Evolutionary conservation across 2,797 vertebrate species (phyloP).

Genomic region (Oreochromis grahami): DNA sequence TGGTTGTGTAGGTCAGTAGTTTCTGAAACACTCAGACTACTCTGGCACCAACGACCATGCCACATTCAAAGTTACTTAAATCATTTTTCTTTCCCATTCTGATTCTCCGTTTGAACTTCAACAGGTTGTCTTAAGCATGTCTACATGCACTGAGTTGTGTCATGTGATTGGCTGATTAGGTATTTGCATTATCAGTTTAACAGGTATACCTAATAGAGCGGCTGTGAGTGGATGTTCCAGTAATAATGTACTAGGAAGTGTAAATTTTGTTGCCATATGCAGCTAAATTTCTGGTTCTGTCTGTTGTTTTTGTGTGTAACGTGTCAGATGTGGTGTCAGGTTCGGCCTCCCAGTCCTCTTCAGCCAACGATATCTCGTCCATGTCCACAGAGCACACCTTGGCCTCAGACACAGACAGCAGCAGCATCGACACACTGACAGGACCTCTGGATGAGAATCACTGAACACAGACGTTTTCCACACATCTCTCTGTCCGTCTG

Average conservation of each 20-base stretch:
- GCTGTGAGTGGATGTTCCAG: not conserved
- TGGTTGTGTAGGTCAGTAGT: not conserved
- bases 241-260: not conserved
- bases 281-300: not conserved
- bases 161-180: not conserved
- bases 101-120: not conserved
- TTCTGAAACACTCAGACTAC: not conserved
- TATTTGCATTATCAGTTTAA: not conserved
- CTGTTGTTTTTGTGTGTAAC: not conserved
- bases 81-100: not conserved
- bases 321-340: slow-evolving; percentile 84
- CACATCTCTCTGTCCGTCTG: not conserved
- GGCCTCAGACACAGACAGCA: slow-evolving; percentile 98
- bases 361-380: slow-evolving; percentile 97
- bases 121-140: not conserved
- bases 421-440: slow-evolving; percentile 92
- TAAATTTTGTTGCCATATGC: not conserved
- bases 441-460: slow-evolving; percentile 91
- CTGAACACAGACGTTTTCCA: slow-evolving; percentile 65
- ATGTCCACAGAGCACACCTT: slow-evolving; percentile 98
- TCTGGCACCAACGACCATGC: not conserved
- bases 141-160: not conserved
- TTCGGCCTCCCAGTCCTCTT: slow-evolving; percentile 92
- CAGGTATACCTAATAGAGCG: not conserved
- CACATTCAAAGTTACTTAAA: not conserved